Evolutionary conservation across 2,888 invertebrate species (phyloP), one percentile per base, ranked within the genome.

Genomic region (Drosophila cognata): DNA sequence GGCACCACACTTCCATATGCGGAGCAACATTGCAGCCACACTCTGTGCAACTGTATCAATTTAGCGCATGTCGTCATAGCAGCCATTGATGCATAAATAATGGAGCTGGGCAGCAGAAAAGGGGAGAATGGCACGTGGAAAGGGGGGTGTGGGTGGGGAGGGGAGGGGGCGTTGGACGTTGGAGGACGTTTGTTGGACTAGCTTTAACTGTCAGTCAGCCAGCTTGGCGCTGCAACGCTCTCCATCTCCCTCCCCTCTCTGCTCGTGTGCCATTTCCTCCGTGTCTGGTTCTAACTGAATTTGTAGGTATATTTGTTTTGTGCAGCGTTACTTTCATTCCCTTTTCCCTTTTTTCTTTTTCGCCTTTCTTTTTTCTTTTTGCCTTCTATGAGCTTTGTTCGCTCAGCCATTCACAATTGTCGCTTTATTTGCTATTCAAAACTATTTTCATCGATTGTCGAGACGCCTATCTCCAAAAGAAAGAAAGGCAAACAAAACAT

Each of bases 1-100:
- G 41, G 52, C 57, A 48, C 31, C 53, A 60, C 53, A 48, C 70
- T 53, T 71, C 31, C 50, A 55, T 63, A 50, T 71, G 53, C 56
- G 35, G 31, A 36, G 25, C 16, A 16, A 6, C 36, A 41, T 25
- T 46, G 28, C n/a, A 21, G 35, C n/a, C 61, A 48, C 50, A 18
- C 70, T 56, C 76, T 57, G 69, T 77, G 75, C 80, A 18, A 86
- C 86, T 84, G 87, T 88, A 89, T 88, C 88, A 88, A 87, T 88
- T 88, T 88, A 90, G 88, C 88, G 90, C 87, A 88, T 88, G 88
- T 88, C 88, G 88, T 86, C 88, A 90, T 88, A 86, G 90, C 90
- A 88, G 86, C 83, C 84, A 88, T 84, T 90, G 91, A 89, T 89
- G 91, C 89, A 89, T 89, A 90, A 91, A 90, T 91, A 90, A 89